Conservation (phyloP, 2,888 invertebrate genomes). For the Hylaea fasciaria region DNA sequence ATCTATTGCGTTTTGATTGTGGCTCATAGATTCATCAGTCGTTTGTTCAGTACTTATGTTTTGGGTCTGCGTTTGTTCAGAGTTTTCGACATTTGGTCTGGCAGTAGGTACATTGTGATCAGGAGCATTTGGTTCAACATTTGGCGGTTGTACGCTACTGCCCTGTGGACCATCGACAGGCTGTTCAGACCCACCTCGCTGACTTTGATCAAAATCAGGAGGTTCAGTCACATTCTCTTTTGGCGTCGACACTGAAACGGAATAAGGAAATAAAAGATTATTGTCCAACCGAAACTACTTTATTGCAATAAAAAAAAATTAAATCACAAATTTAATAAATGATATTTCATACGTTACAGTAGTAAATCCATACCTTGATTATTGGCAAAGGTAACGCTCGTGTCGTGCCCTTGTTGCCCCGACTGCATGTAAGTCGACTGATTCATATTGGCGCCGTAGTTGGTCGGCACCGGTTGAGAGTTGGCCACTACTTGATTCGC, state of each 20-base stretch:
- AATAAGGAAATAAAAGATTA: conserved; percentile 46
- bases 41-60: conserved; percentile 13
- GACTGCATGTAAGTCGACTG: conserved; percentile 76
- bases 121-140: conserved; percentile 3
- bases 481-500: conserved; percentile 56
- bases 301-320: conserved; percentile 33
- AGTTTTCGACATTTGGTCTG: conserved; percentile 26
- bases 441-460: conserved; percentile 66
- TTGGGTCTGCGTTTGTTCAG: conserved; percentile 14
- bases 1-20: conserved; percentile 25
- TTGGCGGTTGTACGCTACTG: conserved; percentile 3
- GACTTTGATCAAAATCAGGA: conserved; percentile 49
- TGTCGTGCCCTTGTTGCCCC: conserved; percentile 60
- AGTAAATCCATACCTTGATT: conserved; percentile 74
- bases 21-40: conserved; percentile 16
- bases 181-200: conserved; percentile 20
- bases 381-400: conserved; percentile 65
- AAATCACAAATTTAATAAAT: conserved; percentile 38
- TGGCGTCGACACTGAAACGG: conserved; percentile 73
- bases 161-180: conserved; percentile 12
- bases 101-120: conserved; percentile 5
- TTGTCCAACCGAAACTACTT: conserved; percentile 34
- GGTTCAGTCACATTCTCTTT: conserved; percentile 61
- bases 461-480: conserved; percentile 57
- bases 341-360: conserved; percentile 32